Percentiles rank a stretch among this genome's conserved stretches.
Evolutionary conservation across 2,113 vertebrate species (phyloP).

Genomic region (Lethenteron camtschaticum): DNA sequence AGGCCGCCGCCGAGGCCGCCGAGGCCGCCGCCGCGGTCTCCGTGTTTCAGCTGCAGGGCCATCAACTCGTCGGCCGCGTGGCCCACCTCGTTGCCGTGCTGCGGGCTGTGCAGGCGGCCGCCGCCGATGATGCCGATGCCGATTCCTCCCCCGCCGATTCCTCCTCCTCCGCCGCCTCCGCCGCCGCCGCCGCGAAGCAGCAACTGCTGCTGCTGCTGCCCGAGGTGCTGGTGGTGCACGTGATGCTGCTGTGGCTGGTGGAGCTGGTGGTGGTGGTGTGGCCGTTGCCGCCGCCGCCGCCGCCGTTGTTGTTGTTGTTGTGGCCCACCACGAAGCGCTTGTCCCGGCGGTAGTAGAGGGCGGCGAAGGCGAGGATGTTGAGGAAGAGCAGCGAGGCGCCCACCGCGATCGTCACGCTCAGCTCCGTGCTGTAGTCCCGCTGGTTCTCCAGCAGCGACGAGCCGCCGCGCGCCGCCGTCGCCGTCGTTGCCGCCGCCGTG

Average conservation of each 20-base stretch:
- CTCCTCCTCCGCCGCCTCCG: too few species aligned
- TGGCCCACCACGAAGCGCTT: conserved; percentile 42
- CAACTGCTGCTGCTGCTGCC: too few species aligned
- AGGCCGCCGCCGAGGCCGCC: too few species aligned
- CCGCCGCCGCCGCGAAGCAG: too few species aligned
- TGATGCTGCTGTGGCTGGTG: too few species aligned
- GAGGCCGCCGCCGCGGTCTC: conserved; percentile 38
- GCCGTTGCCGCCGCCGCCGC: too few species aligned
- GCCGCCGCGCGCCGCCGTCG: conserved; percentile 33
- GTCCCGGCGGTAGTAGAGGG: conserved; percentile 87
- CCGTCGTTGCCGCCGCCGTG: too few species aligned
- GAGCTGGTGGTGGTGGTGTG: too few species aligned
- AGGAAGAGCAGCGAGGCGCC: conserved; percentile 76
- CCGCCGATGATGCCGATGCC: conserved; percentile 28
- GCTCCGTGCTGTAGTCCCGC: conserved; percentile 68
- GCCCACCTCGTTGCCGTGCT: conserved; percentile 36
- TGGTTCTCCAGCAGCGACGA: conserved; percentile 69
- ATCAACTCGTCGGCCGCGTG: conserved; percentile 71
- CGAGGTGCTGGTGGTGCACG: too few species aligned
- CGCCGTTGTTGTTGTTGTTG: too few species aligned
- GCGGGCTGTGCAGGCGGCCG: conserved; percentile 40
- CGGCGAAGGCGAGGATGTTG: conserved; percentile 81
- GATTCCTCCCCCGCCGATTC: too few species aligned
- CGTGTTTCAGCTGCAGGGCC: conserved; percentile 77
- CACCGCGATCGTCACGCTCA: conserved; percentile 82